A percentile compares a stretch with the other conserved stretches of the same genome.
These are phyloP conservation scores for Cephus nigrinus DNA, from an alignment of 2,888 invertebrate genomes.

Conservation along the genomic window DNA sequence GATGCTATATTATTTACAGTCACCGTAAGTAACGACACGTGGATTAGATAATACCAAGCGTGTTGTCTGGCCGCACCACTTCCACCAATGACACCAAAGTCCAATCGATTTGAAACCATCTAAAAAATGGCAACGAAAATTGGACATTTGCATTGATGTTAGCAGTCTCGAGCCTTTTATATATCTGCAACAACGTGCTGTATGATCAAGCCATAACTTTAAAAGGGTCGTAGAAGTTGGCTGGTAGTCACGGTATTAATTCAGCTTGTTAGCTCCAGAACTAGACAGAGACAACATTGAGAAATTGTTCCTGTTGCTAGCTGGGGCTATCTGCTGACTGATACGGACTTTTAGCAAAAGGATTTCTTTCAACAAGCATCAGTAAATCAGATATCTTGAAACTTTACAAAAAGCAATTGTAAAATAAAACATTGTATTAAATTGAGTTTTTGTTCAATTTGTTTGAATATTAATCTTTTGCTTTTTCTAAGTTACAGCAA, in stretches of 20 bases:
- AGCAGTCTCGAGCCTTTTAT: conserved; percentile 58
- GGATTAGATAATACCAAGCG: conserved; percentile 30
- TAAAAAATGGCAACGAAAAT: conserved; percentile 57
- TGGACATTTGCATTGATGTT: conserved; percentile 65
- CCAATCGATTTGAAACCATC: conserved; percentile 59
- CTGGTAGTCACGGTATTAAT: conserved; percentile 27
- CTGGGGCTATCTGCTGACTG: conserved; percentile 33
- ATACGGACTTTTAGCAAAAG: background rate
- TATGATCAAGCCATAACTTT: conserved; percentile 23
- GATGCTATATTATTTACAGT: background rate
- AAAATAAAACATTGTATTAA: background rate
- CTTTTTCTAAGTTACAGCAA: background rate
- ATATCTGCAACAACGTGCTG: conserved; percentile 41
- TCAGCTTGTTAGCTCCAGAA: conserved; percentile 43
- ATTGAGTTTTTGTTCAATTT: background rate
- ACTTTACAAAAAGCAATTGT: background rate
- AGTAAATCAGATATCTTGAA: background rate
- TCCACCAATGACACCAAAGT: conserved; percentile 64
- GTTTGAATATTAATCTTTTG: background rate
- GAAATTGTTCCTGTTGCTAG: conserved; percentile 56
- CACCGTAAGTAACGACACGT: conserved; percentile 6
- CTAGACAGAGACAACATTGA: conserved; percentile 59
- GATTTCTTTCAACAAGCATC: background rate
- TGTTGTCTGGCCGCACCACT: conserved; percentile 62
- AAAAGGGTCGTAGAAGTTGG: conserved; percentile 28